phyloP scores from a whole-genome alignment of 1,140 invertebrate species.

The Anastrepha obliqua region DNA sequence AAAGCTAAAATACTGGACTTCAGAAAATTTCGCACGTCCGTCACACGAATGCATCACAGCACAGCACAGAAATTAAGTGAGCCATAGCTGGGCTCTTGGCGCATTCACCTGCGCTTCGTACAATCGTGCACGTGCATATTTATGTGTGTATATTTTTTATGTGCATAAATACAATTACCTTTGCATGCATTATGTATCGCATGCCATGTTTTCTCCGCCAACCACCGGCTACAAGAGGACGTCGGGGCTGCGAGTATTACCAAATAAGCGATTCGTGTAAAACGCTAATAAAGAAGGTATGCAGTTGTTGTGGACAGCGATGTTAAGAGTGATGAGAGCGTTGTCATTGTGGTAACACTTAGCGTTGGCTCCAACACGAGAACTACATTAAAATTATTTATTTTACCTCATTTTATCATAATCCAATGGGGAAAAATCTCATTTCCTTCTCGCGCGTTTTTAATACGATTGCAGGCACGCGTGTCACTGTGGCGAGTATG shows the following conservation, averaged over 20 bases:
- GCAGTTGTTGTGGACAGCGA: not conserved
- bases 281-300: not conserved
- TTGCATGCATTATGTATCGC: too few relatives aligned
- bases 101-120: not conserved
- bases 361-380: constrained; percentile 20
- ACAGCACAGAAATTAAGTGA: not conserved
- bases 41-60: too few relatives aligned
- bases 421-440: not conserved
- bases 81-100: not conserved
- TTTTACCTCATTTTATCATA: constrained; percentile 46
- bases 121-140: not conserved
- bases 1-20: not conserved
- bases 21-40: not conserved
- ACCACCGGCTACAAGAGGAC: not conserved
- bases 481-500: not conserved
- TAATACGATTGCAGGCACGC: not conserved
- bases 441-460: constrained; percentile 17
- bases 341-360: not conserved
- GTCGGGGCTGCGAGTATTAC: not conserved
- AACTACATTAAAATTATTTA: constrained; percentile 53
- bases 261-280: not conserved
- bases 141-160: not conserved
- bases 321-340: not conserved
- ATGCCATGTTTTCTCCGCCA: too few relatives aligned
- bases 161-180: not conserved